phyloP scores from a whole-genome alignment of 2,113 vertebrate species.

The Calonectris borealis region DNA sequence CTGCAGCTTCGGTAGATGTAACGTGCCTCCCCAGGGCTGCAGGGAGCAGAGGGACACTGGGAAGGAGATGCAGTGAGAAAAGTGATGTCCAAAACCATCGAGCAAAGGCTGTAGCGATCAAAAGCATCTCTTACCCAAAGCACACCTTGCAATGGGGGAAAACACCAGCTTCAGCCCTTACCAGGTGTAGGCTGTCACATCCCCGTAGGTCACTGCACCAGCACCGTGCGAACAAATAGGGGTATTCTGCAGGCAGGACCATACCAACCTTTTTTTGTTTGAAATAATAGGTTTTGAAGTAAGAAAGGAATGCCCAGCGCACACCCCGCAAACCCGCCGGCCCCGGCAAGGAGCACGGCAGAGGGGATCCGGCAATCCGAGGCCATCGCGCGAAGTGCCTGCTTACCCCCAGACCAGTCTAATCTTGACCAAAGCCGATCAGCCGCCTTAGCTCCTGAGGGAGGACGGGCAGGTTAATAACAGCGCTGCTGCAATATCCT shows the following conservation, averaged over 20 bases:
- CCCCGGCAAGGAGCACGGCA: neutral
- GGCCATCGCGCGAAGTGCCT: neutral
- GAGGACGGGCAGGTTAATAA: neutral
- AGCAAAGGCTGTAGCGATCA: neutral
- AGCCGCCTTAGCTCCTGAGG: rapidly evolving
- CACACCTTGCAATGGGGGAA: no score
- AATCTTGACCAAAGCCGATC: neutral
- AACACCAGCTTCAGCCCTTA: neutral
- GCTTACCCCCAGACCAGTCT: neutral
- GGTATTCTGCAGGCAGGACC: neutral
- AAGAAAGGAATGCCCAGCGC: neutral
- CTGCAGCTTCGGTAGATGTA: rapidly evolving
- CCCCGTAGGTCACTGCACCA: neutral
- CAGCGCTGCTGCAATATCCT: neutral
- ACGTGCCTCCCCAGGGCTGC: neutral
- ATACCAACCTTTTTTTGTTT: neutral
- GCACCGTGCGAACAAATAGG: rapidly evolving
- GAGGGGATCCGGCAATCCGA: neutral
- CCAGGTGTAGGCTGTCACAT: rapidly evolving
- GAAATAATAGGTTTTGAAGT: neutral
- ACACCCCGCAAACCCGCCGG: rapidly evolving
- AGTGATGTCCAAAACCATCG: neutral
- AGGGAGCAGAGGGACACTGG: neutral
- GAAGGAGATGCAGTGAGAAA: neutral
- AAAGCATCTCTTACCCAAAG: neutral